Conservation (phyloP, 2,888 invertebrate genomes). For the Troilus luridus region DNA sequence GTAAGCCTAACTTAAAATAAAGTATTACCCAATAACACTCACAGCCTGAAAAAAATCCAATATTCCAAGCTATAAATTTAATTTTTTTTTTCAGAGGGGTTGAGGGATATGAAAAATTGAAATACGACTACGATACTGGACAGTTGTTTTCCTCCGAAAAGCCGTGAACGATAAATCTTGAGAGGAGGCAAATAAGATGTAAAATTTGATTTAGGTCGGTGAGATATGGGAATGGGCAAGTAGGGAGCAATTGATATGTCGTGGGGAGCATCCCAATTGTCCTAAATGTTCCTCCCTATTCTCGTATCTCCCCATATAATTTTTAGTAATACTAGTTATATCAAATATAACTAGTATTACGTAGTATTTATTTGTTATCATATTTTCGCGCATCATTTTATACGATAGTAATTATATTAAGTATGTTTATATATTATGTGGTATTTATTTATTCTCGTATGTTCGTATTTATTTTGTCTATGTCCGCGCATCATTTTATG, state of each 20-base stretch:
- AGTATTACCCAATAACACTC: neutral
- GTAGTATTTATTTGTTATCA: too few relatives aligned
- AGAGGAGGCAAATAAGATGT: slow-evolving; percentile 16
- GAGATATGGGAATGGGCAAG: neutral
- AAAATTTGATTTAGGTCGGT: slow-evolving; percentile 12
- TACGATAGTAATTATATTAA: neutral
- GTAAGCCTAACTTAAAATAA: neutral
- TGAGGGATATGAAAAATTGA: neutral
- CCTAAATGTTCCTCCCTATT: too few relatives aligned
- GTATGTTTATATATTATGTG: too few relatives aligned
- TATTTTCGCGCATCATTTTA: neutral
- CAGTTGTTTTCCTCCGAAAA: slow-evolving; percentile 22
- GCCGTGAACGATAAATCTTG: slow-evolving; percentile 11
- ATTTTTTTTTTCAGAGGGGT: neutral
- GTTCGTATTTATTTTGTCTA: too few relatives aligned
- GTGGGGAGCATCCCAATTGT: neutral
- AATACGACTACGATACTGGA: neutral
- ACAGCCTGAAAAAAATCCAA: neutral
- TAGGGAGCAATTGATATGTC: neutral
- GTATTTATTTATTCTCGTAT: too few relatives aligned
- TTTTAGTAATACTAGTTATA: neutral
- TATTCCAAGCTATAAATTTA: neutral
- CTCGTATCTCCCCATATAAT: neutral
- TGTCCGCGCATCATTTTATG: too few relatives aligned
- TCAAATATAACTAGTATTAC: neutral